Percentiles rank a stretch among this genome's conserved stretches.
Evolutionary conservation across 92 coral and sea anemone genomes (phyloP).

Genomic region (Palythoa heliodiscus): DNA sequence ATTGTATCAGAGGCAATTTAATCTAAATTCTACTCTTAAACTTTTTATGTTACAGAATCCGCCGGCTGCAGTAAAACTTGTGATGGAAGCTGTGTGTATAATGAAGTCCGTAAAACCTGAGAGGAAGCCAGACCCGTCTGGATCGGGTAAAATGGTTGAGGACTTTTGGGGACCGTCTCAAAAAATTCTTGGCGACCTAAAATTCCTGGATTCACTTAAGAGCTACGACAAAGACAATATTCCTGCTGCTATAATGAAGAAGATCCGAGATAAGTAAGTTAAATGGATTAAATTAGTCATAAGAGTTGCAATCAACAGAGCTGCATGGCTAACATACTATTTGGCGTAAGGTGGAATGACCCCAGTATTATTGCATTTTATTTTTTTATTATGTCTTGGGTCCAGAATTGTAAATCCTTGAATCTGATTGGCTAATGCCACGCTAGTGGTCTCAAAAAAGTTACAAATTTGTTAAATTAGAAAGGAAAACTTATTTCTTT

Average conservation of each 20-base stretch:
- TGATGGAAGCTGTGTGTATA: constrained; percentile 97
- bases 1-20: not conserved
- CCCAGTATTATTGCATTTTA: too few species aligned
- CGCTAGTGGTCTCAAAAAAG: not conserved
- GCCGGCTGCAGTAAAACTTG: constrained; percentile 92
- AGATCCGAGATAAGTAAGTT: constrained; percentile 96
- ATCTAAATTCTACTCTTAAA: not conserved
- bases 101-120: constrained; percentile 95
- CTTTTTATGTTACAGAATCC: constrained; percentile 70
- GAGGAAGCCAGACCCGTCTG: constrained; percentile 99
- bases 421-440: too few species aligned
- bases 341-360: too few species aligned
- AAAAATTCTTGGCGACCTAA: constrained; percentile 96
- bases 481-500: too few species aligned
- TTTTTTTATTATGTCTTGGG: too few species aligned
- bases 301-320: too few species aligned
- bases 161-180: constrained; percentile 99
- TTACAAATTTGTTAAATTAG: not conserved
- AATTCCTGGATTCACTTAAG: constrained; percentile 93
- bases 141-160: constrained; percentile 99
- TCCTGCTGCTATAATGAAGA: constrained; percentile 86
- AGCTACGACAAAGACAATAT: constrained; percentile 96
- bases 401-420: too few species aligned
- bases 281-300: too few species aligned
- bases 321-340: too few species aligned